Conservation (phyloP, 2,888 invertebrate species). For the Diloba caeruleocephala region DNA sequence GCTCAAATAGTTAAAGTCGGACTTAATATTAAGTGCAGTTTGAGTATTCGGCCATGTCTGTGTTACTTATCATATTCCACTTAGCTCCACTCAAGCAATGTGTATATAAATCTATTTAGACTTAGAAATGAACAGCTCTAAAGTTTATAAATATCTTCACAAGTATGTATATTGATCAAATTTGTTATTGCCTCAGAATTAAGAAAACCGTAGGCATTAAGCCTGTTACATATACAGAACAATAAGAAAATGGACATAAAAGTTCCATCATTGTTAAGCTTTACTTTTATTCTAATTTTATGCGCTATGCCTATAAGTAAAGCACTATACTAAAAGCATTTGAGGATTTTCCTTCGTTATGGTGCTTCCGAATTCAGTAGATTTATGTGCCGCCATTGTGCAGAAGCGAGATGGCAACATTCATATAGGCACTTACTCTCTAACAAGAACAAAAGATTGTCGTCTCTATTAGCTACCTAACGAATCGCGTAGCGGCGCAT, state of each 20-base stretch:
- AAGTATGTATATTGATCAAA: too few relatives aligned
- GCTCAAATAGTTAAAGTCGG: too few relatives aligned
- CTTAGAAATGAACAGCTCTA: too few relatives aligned
- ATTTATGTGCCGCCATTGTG: slow-evolving; percentile 62
- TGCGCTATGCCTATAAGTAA: slow-evolving; percentile 35
- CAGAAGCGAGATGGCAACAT: slow-evolving; percentile 61
- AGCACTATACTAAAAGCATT: slow-evolving; percentile 56
- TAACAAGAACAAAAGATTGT: slow-evolving; percentile 83
- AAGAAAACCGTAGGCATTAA: too few relatives aligned
- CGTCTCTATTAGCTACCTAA: slow-evolving; percentile 81
- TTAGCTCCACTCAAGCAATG: too few relatives aligned
- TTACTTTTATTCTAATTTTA: slow-evolving; percentile 43
- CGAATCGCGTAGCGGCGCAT: slow-evolving; percentile 62
- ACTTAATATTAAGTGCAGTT: too few relatives aligned
- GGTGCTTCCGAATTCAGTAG: slow-evolving; percentile 48
- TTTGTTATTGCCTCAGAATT: too few relatives aligned
- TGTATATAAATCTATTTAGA: too few relatives aligned
- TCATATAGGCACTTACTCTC: slow-evolving; percentile 68
- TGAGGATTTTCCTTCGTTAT: slow-evolving; percentile 55
- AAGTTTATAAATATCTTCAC: too few relatives aligned
- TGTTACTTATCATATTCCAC: too few relatives aligned
- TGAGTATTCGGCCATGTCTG: too few relatives aligned
- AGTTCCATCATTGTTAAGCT: slow-evolving; percentile 32
- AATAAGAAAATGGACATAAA: slow-evolving; percentile 2
- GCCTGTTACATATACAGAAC: too few relatives aligned